Conservation (phyloP, 2,113 vertebrate species). For the Lepus timidus region DNA sequence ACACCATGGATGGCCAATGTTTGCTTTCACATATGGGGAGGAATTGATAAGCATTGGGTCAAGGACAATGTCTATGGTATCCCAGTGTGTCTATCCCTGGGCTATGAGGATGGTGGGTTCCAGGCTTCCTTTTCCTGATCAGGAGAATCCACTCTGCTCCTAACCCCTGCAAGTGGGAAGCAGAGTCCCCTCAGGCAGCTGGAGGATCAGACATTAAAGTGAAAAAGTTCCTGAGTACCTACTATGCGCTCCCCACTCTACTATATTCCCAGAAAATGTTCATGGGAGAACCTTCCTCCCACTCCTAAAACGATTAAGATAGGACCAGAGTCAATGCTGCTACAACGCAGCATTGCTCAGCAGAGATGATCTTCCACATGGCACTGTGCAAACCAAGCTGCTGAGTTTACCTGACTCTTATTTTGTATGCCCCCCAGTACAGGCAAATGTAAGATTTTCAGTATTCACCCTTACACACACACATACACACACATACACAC, state of each 20-base stretch:
- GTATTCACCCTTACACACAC: background rate
- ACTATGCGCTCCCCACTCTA: background rate
- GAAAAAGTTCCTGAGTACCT: background rate
- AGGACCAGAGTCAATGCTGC: background rate
- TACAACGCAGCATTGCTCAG: background rate
- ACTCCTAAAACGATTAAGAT: background rate
- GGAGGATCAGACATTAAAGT: background rate
- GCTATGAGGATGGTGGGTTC: background rate
- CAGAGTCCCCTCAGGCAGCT: background rate
- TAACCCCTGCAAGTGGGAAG: background rate
- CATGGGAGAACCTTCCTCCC: background rate
- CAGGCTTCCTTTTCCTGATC: background rate
- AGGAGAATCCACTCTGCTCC: background rate
- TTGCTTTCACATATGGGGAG: background rate
- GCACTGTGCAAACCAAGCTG: background rate
- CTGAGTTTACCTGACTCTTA: background rate
- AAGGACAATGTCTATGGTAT: background rate
- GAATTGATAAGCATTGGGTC: background rate
- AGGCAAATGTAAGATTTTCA: background rate
- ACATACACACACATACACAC: background rate
- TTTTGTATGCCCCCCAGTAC: background rate
- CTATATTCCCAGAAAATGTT: background rate
- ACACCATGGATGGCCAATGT: background rate
- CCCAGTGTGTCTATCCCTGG: too few relatives aligned
- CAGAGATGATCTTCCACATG: background rate